Evolutionary conservation across 1,140 invertebrate genomes (phyloP), one percentile per base, ranked within the genome.

Genomic region (Hestina assimilis): DNA sequence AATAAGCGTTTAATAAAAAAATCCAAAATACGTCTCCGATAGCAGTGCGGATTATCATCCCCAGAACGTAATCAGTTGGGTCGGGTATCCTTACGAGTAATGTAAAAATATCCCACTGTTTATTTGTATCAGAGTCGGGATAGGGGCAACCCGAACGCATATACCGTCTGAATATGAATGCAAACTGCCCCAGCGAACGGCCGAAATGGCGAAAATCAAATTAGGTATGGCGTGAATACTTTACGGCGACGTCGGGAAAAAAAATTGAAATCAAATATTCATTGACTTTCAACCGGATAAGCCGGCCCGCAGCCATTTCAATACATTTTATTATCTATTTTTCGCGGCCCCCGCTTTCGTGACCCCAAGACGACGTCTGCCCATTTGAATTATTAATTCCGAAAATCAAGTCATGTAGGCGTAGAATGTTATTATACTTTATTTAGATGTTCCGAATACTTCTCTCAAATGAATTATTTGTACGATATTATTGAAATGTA

Each of bases 231-330:
- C 83, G 81, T 80, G 81, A 87, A 86, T 88, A 85, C 85, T 88
- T 88, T 83, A 88, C 83, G 77, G 85, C 75, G 85, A 88, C 83
- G 83, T 76, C 76, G 85, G 75, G 72, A 84, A 87, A 87, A 87
- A 38, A 88, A 88, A 88, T 88, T 88, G 85, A 88, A 86, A 88
- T 88, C 85, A 88, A 88, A 86, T 88, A 88, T 88, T 88, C 85
- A 88, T 88, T 83, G 85, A 86, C 79, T 88, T 75, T 88, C 76
- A 83, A 88, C 85, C 85, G 85, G 85, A 88, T 88, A 88, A 88
- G 82, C 81, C 80, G 79, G 78, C 72, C 81, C 80, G 66, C 77
- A 79, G 80, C 79, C 81, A 83, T 88, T 85, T 86, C 83, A 88
- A 88, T 88, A 87, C 83, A 87, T 84, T 87, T 87, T 87, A 87